These are phyloP conservation scores for Monochamus saltuarius DNA, from an alignment of 1,140 invertebrate genomes.

Conservation along the genomic window DNA sequence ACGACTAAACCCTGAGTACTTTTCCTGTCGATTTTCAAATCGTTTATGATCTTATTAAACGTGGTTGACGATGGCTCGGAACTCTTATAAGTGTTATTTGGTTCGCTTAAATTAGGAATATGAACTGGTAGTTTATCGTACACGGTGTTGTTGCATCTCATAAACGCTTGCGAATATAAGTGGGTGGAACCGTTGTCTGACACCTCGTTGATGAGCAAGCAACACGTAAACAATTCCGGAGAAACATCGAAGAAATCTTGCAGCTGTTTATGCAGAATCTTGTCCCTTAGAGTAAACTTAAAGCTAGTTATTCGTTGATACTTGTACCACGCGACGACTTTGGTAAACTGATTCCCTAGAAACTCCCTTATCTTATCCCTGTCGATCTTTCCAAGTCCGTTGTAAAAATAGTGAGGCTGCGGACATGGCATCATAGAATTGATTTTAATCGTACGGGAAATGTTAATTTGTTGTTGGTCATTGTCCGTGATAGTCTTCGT, in stretches of 20 bases:
- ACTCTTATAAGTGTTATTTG: conserved; percentile 40
- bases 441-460: conserved; percentile 34
- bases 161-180: conserved; percentile 41
- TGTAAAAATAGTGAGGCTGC: conserved; percentile 27
- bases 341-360: conserved; percentile 27
- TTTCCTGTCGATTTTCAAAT: conserved; percentile 35
- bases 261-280: conserved; percentile 36
- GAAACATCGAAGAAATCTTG: conserved; percentile 29
- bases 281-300: conserved; percentile 36
- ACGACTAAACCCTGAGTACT: conserved; percentile 33
- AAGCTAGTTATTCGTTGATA: conserved; percentile 19
- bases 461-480: conserved; percentile 37
- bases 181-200: conserved; percentile 37
- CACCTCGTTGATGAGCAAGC: conserved; percentile 35
- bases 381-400: conserved; percentile 31
- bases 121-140: conserved; percentile 40
- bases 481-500: conserved; percentile 38
- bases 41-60: conserved; percentile 35
- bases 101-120: conserved; percentile 45
- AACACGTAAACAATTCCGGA: conserved; percentile 40
- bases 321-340: conserved; percentile 40
- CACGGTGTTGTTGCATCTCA: conserved; percentile 31
- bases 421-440: conserved; percentile 39
- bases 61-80: conserved; percentile 32
- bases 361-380: conserved; percentile 30